Percentiles rank a stretch among this genome's conserved stretches.
Evolutionary conservation across 2,797 vertebrate species (phyloP).

Genomic region (Podarcis lilfordi): DNA sequence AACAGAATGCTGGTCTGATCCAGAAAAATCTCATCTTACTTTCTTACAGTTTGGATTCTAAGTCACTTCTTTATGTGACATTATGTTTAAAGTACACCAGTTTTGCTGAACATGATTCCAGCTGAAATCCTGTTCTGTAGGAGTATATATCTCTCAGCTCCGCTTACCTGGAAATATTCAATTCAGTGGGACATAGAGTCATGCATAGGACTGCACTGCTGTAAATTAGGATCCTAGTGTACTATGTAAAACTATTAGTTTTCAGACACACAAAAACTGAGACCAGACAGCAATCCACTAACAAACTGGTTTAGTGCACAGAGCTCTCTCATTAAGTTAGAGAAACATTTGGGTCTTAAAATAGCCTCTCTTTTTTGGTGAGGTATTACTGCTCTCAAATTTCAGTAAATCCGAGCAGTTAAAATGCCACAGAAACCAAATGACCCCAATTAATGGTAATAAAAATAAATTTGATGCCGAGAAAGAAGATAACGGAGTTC

Average conservation of each 20-base stretch:
- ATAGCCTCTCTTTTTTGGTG: not conserved
- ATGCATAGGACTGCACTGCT: not conserved
- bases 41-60: not conserved
- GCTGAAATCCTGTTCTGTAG: not conserved
- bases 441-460: constrained; percentile 74
- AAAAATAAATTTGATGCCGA: constrained; percentile 74
- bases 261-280: constrained; percentile 49
- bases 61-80: not conserved
- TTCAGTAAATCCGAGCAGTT: constrained; percentile 74
- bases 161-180: not conserved
- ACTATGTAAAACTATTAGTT: constrained; percentile 29
- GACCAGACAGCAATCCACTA: constrained; percentile 37
- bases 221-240: constrained; percentile 20
- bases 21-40: not conserved
- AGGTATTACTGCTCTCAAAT: constrained; percentile 58
- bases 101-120: not conserved
- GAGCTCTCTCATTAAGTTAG: constrained; percentile 53
- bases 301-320: constrained; percentile 24
- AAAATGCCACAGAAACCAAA: constrained; percentile 73
- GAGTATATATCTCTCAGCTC: too few relatives aligned
- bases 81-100: not conserved
- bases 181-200: not conserved
- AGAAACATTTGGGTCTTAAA: constrained; percentile 43
- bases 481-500: constrained; percentile 73
- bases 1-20: not conserved